Evolutionary conservation across 2,888 invertebrate species (phyloP).

Genomic region (Drosophila sordidapex): DNA sequence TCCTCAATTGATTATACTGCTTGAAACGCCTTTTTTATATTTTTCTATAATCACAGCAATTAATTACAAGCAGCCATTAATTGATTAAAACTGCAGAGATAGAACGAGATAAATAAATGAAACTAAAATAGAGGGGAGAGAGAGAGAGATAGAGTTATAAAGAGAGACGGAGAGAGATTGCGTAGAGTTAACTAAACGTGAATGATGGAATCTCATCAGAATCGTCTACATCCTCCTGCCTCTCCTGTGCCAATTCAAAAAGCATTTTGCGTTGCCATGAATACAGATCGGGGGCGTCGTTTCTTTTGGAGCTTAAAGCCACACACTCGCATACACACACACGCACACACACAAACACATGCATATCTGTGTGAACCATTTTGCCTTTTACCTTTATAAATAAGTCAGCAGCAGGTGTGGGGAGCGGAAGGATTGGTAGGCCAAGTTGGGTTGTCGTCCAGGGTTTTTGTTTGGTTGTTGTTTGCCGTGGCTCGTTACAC

Average conservation of each 20-base stretch:
- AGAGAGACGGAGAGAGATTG: not conserved
- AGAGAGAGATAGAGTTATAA: not conserved
- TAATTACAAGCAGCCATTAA: conserved; percentile 62
- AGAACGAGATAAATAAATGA: not conserved
- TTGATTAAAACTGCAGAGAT: conserved; percentile 46
- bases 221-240: conserved; percentile 30
- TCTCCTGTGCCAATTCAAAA: conserved; percentile 27
- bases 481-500: conserved; percentile 59
- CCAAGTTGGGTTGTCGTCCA: conserved; percentile 20
- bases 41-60: conserved; percentile 55
- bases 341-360: conserved; percentile 5
- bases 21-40: conserved; percentile 1
- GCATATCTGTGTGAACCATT: conserved; percentile 22
- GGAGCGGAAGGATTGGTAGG: conserved; percentile 12
- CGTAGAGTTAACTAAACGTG: conserved; percentile 27
- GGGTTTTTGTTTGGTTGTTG: conserved; percentile 52
- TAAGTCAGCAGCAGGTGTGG: conserved; percentile 21
- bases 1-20: conserved; percentile 24
- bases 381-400: conserved; percentile 50
- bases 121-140: not conserved
- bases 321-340: conserved; percentile 12
- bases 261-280: conserved; percentile 40
- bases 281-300: conserved; percentile 27
- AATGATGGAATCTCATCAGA: conserved; percentile 43
- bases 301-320: conserved; percentile 54